A percentile compares a stretch with the other conserved stretches of the same genome.
Conservation (phyloP, 2,113 vertebrate genomes). For the Dolichotis patagonum region DNA sequence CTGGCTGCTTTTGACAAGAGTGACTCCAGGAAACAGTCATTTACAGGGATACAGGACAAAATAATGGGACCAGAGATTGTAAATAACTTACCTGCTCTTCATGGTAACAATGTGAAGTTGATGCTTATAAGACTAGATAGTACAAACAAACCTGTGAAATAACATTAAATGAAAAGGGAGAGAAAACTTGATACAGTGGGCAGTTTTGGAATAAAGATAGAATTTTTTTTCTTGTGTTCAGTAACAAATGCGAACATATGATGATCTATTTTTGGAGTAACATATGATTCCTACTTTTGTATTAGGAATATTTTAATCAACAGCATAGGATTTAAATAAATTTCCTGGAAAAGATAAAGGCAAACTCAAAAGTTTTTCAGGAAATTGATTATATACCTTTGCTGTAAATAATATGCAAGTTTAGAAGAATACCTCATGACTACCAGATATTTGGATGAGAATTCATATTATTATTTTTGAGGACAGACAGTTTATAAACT, state of each 20-base stretch:
- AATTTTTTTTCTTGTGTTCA: background rate
- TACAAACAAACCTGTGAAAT: background rate
- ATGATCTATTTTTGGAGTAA: background rate
- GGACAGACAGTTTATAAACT: background rate
- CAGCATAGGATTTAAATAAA: background rate
- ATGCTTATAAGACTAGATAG: slow-evolving; percentile 47
- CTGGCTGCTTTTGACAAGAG: slow-evolving; percentile 66
- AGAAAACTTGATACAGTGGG: background rate
- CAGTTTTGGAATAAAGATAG: background rate
- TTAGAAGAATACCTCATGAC: background rate
- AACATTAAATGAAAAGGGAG: background rate
- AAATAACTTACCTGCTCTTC: slow-evolving; percentile 66
- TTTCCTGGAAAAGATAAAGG: background rate
- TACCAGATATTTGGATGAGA: background rate
- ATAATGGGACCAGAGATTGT: slow-evolving; percentile 66
- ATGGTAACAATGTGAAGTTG: slow-evolving; percentile 42
- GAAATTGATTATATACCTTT: background rate
- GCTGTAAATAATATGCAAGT: background rate
- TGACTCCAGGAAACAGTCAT: slow-evolving; percentile 69
- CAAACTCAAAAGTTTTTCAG: background rate
- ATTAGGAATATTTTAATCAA: slow-evolving; percentile 8
- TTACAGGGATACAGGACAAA: slow-evolving; percentile 68
- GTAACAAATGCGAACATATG: background rate
- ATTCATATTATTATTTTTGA: background rate
- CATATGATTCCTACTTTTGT: background rate